Base-by-base conservation (phyloP, 2,888 invertebrate species). In the Orchesellides sinensis region DNA sequence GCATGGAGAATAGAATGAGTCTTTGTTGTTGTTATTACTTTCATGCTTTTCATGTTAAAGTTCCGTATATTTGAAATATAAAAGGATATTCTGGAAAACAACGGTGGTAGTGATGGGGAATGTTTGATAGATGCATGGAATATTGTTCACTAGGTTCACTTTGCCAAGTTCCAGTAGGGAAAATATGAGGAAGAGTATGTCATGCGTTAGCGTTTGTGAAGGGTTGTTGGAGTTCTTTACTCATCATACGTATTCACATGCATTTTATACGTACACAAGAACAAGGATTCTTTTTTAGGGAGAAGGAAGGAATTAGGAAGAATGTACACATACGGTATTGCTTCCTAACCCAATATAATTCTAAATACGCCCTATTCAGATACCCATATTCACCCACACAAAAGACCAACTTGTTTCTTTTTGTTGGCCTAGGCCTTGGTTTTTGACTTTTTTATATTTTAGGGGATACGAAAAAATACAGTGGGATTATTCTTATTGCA, bases 351-450 rank as follows among this genome's bases (percentile, higher is more conserved):
- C 72, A 73, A 61, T 61, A 59, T 29, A 29, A 35, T 65, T 65
- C 73, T 17, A 54, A 45, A 35, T 56, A 70, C 29, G 32, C n/a
- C 5, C 23, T 40, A n/a, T n/a, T 32, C 32, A 23, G 6, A 54
- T 49, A n/a, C n/a, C n/a, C 49, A 49, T n/a, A 25, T 23, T 56
- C 56, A 1, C 10, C 27, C 3, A 27, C 27, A 1, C 19, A 3
- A 14, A 35, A 12, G n/a, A n/a, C 49, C 21, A 25, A 27, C 27
- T 27, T n/a, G 14, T 56, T 25, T 23, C 27, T 63, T 29, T 59
- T 52, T 75, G 75, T 75, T 75, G 75, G 65, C 75, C 75, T 75
- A 75, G 75, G 75, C 65, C 75, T 75, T 65, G 75, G 66, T 66
- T 75, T 75, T 47, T 29, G 32, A 2, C 8, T 65, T 35, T 68